Base-by-base conservation (phyloP, 2,113 vertebrate genomes). In the Bubo blakistoni region DNA sequence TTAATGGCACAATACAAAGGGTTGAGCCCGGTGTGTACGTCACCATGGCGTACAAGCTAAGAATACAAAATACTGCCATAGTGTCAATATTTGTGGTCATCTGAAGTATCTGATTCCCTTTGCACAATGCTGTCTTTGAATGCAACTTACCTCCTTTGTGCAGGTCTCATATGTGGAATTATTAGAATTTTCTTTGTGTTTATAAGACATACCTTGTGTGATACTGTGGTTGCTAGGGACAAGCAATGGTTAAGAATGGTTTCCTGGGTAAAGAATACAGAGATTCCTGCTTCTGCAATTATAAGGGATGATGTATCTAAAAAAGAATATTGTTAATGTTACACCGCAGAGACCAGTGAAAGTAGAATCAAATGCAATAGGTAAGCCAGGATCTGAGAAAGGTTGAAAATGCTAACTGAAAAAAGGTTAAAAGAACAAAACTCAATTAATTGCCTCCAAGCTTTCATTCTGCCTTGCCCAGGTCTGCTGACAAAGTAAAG, bases 401-500 rank as follows among this genome's bases (percentile, higher is more conserved):
- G 18, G 29, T 1, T 62, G 54, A 77, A 87, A 87, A 91, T 25
- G 30, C 29, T 59, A 51, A 72, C 34, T 52, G 19, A 34, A 38
- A 70, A 78, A 63, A 69, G 14, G 38, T 57, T 62, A 63, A 51
- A 72, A 57, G 51, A 66, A 6, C 19, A 59, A 93, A 93, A 78
- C 36, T 29, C 32, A 83, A 16, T 51, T 88, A 1, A 25, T 34
- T 47, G 51, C 26, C 38, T 83, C 25, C 24, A 52, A 65, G n/a
- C 9, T 82, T 92, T 81, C 29, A 83, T 74, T 66, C 81, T 83
- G 13, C 27, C 36, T 86, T 88, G 29, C 25, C 55, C 16, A 46
- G 49, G 47, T 86, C 72, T 93, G 59, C 69, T 93, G 72, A 61
- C 44, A 63, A 87, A 94, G 63, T 52, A 51, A 90, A 83, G 55